Evolutionary conservation across 2,888 invertebrate genomes (phyloP).

Genomic region (Ariolimax columbianus): DNA sequence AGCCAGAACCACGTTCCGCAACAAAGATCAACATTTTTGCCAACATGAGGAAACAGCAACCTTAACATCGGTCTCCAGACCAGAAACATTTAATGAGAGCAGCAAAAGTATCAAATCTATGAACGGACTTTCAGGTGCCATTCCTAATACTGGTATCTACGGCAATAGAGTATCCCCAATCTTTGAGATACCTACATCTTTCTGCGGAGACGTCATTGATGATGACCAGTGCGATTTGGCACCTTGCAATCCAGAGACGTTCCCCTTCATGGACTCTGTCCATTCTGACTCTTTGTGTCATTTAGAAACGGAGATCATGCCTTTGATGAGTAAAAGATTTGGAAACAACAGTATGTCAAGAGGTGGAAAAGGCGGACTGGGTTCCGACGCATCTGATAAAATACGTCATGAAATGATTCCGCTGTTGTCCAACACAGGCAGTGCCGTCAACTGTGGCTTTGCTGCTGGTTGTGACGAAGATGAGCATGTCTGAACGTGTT

Average conservation of each 20-base stretch:
- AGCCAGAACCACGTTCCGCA: no score
- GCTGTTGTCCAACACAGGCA: slow-evolving; percentile 12
- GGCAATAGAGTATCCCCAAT: slow-evolving; percentile 37
- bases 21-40: not conserved
- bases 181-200: slow-evolving; percentile 27
- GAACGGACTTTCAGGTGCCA: slow-evolving; percentile 15
- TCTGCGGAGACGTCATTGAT: slow-evolving; percentile 15
- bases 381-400: not conserved
- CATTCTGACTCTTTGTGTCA: slow-evolving; percentile 3
- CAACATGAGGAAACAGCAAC: not conserved
- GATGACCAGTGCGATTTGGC: not conserved
- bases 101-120: slow-evolving; percentile 14
- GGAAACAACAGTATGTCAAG: not conserved
- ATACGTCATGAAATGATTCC: slow-evolving; percentile 32
- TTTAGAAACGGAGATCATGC: slow-evolving; percentile 19
- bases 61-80: not conserved
- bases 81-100: slow-evolving; percentile 15
- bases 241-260: not conserved
- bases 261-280: slow-evolving; percentile 42
- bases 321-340: not conserved
- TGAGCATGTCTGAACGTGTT: slow-evolving; percentile 11
- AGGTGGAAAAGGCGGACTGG: not conserved
- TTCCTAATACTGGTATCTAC: slow-evolving; percentile 6
- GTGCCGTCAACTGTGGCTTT: slow-evolving; percentile 15
- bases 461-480: slow-evolving; percentile 29